Percentiles rank a stretch among this genome's conserved stretches.
phyloP scores from a whole-genome alignment of 2,797 vertebrate genomes.

The Carapus acus region DNA sequence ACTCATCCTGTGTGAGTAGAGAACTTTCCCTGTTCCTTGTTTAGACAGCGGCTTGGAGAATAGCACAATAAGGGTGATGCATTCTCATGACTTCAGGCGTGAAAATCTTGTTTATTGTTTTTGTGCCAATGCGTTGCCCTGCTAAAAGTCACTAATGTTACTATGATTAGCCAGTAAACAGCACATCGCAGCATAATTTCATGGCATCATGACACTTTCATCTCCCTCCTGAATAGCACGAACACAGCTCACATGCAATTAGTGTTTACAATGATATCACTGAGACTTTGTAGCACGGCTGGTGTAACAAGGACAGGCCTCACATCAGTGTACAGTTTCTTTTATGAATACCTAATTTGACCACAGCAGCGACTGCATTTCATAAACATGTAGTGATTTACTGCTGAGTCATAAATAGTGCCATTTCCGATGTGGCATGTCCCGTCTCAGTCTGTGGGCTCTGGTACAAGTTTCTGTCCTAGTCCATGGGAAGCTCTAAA shows the following conservation, averaged over 20 bases:
- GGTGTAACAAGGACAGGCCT: too few species aligned
- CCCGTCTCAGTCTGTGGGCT: constrained; percentile 21
- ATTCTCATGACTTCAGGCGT: too few species aligned
- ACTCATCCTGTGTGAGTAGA: constrained; percentile 42
- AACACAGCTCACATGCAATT: too few species aligned
- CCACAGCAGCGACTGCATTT: constrained; percentile 30
- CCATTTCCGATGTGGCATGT: constrained; percentile 39
- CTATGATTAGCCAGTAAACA: not conserved
- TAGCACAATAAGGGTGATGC: too few species aligned
- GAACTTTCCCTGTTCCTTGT: not conserved
- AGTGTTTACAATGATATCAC: too few species aligned
- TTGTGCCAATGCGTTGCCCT: too few species aligned
- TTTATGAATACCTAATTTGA: not conserved
- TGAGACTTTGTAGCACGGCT: too few species aligned
- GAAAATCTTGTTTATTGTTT: too few species aligned
- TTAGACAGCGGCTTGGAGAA: not conserved
- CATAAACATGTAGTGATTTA: constrained; percentile 41
- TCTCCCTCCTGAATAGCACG: too few species aligned
- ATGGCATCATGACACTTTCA: not conserved
- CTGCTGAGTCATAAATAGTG: constrained; percentile 50
- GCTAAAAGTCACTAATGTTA: too few species aligned
- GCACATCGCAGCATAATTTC: constrained; percentile 10
- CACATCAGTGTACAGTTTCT: too few species aligned
- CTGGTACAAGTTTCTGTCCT: constrained; percentile 35
- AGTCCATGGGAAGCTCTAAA: constrained; percentile 55